A percentile compares a stretch with the other conserved stretches of the same genome.
These are phyloP conservation scores for Leucophenga montana DNA, from an alignment of 2,888 invertebrate species.

Conservation along the genomic window DNA sequence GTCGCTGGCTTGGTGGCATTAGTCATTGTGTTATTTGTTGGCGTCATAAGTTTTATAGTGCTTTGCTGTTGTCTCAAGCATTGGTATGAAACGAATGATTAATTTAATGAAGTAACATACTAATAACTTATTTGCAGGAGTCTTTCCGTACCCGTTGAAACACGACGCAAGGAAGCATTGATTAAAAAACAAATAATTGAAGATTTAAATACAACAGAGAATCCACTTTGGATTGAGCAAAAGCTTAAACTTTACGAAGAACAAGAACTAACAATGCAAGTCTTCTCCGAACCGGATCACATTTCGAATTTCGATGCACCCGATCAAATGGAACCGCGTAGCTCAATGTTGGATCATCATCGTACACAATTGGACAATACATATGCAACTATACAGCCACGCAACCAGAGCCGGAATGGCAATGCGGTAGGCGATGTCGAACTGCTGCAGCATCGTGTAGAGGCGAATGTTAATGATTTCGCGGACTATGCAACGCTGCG, in stretches of 20 bases:
- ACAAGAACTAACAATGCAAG: slow-evolving; percentile 94
- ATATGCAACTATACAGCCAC: slow-evolving; percentile 73
- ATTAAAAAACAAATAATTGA: slow-evolving; percentile 88
- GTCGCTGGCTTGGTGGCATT: slow-evolving; percentile 89
- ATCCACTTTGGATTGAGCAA: slow-evolving; percentile 94
- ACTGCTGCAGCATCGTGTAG: slow-evolving; percentile 48
- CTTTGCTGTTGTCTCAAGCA: slow-evolving; percentile 91
- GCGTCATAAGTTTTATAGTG: slow-evolving; percentile 88
- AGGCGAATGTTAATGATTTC: slow-evolving; percentile 69
- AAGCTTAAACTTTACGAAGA: slow-evolving; percentile 92
- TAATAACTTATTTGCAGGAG: slow-evolving; percentile 75
- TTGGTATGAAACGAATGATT: slow-evolving; percentile 75
- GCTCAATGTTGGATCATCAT: slow-evolving; percentile 70
- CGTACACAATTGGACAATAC: slow-evolving; percentile 71
- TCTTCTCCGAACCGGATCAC: slow-evolving; percentile 84
- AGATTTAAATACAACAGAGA: slow-evolving; percentile 91
- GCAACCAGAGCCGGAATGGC: slow-evolving; percentile 59
- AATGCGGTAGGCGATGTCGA: slow-evolving; percentile 28
- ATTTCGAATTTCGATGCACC: slow-evolving; percentile 71
- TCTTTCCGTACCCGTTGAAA: slow-evolving; percentile 85
- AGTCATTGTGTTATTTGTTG: slow-evolving; percentile 87
- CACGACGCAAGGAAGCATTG: slow-evolving; percentile 86
- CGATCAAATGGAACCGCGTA: slow-evolving; percentile 69
- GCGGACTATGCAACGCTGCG: slow-evolving; percentile 73
- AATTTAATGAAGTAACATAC: background rate